Percentiles rank a stretch among this genome's conserved stretches.
These are phyloP conservation scores for Virgularia gustaviana DNA, from an alignment of 92 coral and sea anemone genomes.

Conservation along the genomic window DNA sequence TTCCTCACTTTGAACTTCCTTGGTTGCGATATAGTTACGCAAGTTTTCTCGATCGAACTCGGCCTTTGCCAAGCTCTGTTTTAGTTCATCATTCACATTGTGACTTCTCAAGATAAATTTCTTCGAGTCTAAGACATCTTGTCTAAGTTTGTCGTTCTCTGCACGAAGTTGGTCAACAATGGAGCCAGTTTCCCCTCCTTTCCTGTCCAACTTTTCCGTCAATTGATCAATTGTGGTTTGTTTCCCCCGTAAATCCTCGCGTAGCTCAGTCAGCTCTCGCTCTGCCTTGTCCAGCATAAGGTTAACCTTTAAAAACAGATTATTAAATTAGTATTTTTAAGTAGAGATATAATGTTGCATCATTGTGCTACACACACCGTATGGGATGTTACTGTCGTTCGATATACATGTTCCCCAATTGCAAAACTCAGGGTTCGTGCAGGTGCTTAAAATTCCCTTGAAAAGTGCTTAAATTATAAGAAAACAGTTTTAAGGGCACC, in stretches of 20 bases:
- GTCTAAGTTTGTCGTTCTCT: slow-evolving; percentile 17
- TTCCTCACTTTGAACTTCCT: slow-evolving; percentile 34
- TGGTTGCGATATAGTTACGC: slow-evolving; percentile 26
- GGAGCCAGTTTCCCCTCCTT: neutral
- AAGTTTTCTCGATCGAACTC: slow-evolving; percentile 30
- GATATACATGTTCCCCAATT: too few species aligned
- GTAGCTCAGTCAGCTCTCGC: slow-evolving; percentile 58
- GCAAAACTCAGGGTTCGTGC: too few species aligned
- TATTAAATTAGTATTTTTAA: too few species aligned
- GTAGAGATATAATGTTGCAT: too few species aligned
- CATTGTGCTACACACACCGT: too few species aligned
- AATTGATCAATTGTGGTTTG: slow-evolving; percentile 68
- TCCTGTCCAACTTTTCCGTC: slow-evolving; percentile 13
- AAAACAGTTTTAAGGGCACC: too few species aligned
- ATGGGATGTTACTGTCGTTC: too few species aligned
- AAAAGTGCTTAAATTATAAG: too few species aligned
- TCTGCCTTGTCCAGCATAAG: slow-evolving; percentile 52
- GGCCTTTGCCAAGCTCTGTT: slow-evolving; percentile 23
- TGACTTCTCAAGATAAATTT: slow-evolving; percentile 1
- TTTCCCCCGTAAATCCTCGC: slow-evolving; percentile 60
- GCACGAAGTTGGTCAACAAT: slow-evolving; percentile 18
- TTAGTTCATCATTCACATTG: slow-evolving; percentile 26
- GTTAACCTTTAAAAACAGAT: slow-evolving; percentile 7
- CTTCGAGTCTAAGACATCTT: slow-evolving; percentile 17
- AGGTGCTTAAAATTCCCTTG: too few species aligned